Percentiles rank a stretch among this genome's conserved stretches.
These are phyloP conservation scores for Dysidea cf. avara DNA, from an alignment of 37 sponge, comb jelly and placozoan species.

Conservation along the genomic window DNA sequence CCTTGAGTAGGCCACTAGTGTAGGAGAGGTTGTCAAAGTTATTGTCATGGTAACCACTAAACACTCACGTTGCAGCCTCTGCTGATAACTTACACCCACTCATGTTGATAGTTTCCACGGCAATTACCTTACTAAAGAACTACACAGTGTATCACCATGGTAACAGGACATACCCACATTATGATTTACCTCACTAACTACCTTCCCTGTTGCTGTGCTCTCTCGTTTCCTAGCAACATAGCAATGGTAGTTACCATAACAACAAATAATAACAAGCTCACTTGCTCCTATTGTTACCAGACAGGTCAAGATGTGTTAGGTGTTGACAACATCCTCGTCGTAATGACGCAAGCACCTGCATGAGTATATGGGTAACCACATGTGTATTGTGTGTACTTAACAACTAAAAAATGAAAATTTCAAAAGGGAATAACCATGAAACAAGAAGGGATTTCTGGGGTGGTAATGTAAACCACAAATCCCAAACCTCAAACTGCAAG, in stretches of 20 bases:
- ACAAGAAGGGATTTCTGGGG: too few relatives aligned
- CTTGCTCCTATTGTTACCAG: constrained; percentile 37
- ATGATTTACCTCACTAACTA: background rate
- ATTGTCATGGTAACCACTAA: constrained; percentile 1
- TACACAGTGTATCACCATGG: constrained; percentile 30
- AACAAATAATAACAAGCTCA: background rate
- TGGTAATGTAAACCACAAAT: too few relatives aligned
- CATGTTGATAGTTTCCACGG: constrained; percentile 51
- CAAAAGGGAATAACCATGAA: too few relatives aligned
- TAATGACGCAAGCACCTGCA: constrained; percentile 31
- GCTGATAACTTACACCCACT: constrained; percentile 42
- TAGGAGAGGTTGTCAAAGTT: background rate
- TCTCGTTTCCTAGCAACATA: background rate
- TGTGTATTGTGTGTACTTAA: too few relatives aligned
- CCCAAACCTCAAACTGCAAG: too few relatives aligned
- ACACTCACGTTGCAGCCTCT: constrained; percentile 49
- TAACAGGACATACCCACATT: background rate
- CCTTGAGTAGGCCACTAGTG: constrained; percentile 65
- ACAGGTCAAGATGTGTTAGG: constrained; percentile 48
- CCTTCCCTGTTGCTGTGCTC: background rate
- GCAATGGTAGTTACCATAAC: background rate
- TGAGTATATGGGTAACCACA: too few relatives aligned
- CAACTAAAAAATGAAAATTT: too few relatives aligned
- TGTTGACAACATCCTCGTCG: constrained; percentile 65
- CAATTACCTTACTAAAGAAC: constrained; percentile 66